Evolutionary conservation across 2,888 invertebrate species (phyloP).

Genomic region (Epistrophella euchroma): DNA sequence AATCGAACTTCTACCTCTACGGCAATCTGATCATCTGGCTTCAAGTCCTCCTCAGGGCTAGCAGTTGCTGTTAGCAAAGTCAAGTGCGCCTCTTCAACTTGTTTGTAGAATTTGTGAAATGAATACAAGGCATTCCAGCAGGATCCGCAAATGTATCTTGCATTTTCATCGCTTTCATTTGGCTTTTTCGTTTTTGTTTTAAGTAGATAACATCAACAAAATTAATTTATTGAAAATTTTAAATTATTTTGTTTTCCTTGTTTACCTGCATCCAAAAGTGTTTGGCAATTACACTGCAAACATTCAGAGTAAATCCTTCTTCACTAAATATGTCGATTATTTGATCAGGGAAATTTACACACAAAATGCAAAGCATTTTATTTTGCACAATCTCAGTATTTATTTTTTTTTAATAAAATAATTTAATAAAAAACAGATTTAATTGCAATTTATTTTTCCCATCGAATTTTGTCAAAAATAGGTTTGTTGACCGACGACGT

Average conservation of each 20-base stretch:
- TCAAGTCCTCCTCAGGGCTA: conserved; percentile 25
- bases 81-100: conserved; percentile 78
- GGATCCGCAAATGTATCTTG: conserved; percentile 74
- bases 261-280: conserved; percentile 79
- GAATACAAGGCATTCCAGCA: conserved; percentile 79
- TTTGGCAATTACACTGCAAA: conserved; percentile 77
- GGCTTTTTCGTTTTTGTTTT: conserved; percentile 45
- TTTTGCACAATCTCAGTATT: neutral
- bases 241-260: conserved; percentile 21
- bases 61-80: conserved; percentile 58
- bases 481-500: conserved; percentile 65
- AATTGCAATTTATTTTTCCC: conserved; percentile 29
- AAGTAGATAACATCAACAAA: conserved; percentile 20
- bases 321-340: conserved; percentile 76
- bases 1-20: conserved; percentile 18
- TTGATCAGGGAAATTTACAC: conserved; percentile 76
- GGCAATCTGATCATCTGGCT: conserved; percentile 34
- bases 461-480: conserved; percentile 34
- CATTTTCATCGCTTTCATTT: conserved; percentile 50
- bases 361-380: conserved; percentile 78
- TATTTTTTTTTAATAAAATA: neutral
- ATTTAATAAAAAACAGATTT: conserved; percentile 17
- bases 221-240: conserved; percentile 11
- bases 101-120: conserved; percentile 80
- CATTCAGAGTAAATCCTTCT: conserved; percentile 77